A percentile compares a stretch with the other conserved stretches of the same genome.
These are phyloP conservation scores for Aramus guarauna DNA, from an alignment of 2,113 vertebrate genomes.

Conservation along the genomic window DNA sequence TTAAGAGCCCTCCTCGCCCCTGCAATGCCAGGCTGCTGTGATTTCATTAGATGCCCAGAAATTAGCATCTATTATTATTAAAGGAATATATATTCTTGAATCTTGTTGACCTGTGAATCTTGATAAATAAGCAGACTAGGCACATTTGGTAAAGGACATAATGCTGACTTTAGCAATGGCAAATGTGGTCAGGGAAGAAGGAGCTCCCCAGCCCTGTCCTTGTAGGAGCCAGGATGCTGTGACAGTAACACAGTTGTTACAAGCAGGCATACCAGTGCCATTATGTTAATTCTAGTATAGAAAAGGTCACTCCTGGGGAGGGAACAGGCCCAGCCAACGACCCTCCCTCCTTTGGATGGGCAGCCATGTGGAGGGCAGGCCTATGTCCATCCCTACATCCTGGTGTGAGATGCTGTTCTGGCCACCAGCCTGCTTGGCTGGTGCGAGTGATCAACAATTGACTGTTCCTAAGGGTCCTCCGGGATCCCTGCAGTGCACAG, in stretches of 20 bases:
- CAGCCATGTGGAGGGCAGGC: background rate
- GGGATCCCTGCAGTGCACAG: background rate
- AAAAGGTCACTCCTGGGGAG: background rate
- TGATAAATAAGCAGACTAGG: background rate
- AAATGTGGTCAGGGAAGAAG: background rate
- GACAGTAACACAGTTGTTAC: background rate
- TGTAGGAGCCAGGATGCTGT: background rate
- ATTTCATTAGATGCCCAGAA: background rate
- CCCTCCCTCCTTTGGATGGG: background rate
- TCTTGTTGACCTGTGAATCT: background rate
- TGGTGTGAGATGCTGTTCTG: background rate
- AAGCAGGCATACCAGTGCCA: background rate
- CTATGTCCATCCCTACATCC: accelerated
- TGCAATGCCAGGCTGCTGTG: background rate
- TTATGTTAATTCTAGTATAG: background rate
- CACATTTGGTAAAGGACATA: background rate
- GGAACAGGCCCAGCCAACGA: accelerated
- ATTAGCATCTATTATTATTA: background rate
- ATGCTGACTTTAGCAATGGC: background rate
- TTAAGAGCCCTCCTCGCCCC: background rate
- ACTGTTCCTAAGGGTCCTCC: background rate
- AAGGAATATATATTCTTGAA: background rate
- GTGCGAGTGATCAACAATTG: background rate
- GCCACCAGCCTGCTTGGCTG: background rate
- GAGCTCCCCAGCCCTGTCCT: background rate